Conservation (phyloP, 2,113 vertebrate species). For the Cranoglanis bouderius region DNA sequence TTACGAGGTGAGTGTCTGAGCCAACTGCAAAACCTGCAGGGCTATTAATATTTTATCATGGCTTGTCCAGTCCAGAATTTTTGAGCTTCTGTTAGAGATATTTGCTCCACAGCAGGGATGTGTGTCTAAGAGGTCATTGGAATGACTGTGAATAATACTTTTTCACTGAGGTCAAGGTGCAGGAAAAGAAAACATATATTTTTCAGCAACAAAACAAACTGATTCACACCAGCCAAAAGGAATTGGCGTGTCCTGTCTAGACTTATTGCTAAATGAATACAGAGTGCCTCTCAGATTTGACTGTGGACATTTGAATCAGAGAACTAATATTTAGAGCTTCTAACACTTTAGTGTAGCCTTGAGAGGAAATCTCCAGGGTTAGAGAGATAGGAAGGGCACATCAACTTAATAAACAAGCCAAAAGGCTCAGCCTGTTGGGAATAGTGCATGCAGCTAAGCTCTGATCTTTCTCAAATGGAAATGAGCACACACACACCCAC, state of each 20-base stretch:
- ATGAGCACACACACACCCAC: not conserved
- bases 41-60: constrained; percentile 47
- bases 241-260: not conserved
- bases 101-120: constrained; percentile 31
- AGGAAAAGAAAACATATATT: not conserved
- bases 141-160: constrained; percentile 36
- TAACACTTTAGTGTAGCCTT: constrained; percentile 10
- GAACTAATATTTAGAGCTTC: constrained; percentile 15
- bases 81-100: constrained; percentile 24
- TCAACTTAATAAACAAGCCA: constrained; percentile 53
- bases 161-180: constrained; percentile 27
- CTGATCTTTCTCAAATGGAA: constrained; percentile 28
- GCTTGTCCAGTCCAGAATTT: constrained; percentile 15
- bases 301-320: constrained; percentile 40
- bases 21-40: constrained; percentile 24
- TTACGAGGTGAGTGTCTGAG: constrained; percentile 23
- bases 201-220: constrained; percentile 38
- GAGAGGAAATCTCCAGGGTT: constrained; percentile 41
- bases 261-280: constrained; percentile 18
- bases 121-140: not conserved
- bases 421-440: constrained; percentile 37
- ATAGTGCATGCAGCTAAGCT: constrained; percentile 25
- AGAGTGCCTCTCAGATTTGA: constrained; percentile 12
- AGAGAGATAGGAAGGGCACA: constrained; percentile 30
- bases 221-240: constrained; percentile 27